Conservation (phyloP, 2,797 vertebrate species). For the Eupleurogrammus muticus region DNA sequence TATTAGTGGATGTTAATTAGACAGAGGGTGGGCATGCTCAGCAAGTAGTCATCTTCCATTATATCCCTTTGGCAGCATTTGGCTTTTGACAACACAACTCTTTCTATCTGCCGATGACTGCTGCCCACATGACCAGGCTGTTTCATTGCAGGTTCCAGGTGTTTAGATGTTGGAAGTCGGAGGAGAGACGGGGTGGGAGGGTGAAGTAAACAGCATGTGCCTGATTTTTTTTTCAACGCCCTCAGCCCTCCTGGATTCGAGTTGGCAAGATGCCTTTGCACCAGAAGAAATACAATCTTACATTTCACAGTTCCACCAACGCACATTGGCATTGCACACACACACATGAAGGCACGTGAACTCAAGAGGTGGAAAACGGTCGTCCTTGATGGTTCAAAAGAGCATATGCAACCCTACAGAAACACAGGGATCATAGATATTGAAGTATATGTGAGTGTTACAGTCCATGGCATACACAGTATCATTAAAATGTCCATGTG, state of each 20-base stretch:
- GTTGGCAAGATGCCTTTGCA: conserved; percentile 66
- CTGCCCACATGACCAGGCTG: conserved; percentile 60
- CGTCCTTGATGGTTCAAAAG: conserved; percentile 25
- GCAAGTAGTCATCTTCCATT: conserved; percentile 50
- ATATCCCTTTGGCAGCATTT: conserved; percentile 52
- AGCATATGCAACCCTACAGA: conserved; percentile 13
- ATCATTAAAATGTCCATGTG: conserved; percentile 1
- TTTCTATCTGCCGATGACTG: conserved; percentile 40
- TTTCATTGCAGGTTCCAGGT: conserved; percentile 65
- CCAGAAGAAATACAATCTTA: conserved; percentile 46
- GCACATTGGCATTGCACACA: conserved; percentile 40
- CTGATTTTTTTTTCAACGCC: conserved; percentile 70
- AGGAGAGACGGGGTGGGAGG: conserved; percentile 69
- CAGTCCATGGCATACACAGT: neutral
- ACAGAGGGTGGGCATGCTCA: conserved; percentile 34
- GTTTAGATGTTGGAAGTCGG: conserved; percentile 76
- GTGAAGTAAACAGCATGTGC: conserved; percentile 82
- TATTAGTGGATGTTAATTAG: conserved; percentile 60
- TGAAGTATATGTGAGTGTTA: conserved; percentile 1
- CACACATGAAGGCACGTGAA: conserved; percentile 45
- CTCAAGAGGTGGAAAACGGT: conserved; percentile 30
- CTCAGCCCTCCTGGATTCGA: conserved; percentile 56
- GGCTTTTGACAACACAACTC: conserved; percentile 46
- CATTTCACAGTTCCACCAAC: conserved; percentile 70
- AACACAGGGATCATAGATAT: neutral